Evolutionary conservation across 2,888 invertebrate genomes (phyloP).

Genomic region (Coelinius sp.): DNA sequence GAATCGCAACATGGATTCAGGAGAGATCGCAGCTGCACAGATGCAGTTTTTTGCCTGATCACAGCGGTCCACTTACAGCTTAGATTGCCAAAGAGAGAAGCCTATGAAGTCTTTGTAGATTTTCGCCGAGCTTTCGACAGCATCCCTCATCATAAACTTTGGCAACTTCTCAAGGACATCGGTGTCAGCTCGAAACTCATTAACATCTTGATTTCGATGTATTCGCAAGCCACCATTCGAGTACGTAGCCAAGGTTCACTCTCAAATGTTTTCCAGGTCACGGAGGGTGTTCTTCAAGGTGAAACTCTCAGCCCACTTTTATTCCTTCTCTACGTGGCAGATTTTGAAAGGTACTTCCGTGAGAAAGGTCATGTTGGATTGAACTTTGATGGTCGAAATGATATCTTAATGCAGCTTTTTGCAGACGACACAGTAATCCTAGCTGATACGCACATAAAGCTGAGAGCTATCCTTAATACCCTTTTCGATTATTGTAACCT

Average conservation of each 20-base stretch:
- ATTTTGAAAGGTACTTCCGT: background rate
- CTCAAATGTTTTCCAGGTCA: background rate
- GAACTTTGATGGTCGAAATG: background rate
- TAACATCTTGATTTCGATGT: background rate
- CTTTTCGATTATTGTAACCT: background rate
- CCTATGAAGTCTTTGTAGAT: background rate
- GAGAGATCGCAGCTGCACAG: background rate
- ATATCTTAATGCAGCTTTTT: background rate
- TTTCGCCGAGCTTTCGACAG: background rate
- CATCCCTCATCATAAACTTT: background rate
- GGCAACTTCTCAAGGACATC: background rate
- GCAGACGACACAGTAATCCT: background rate
- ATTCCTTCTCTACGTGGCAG: background rate
- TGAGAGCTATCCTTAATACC: background rate
- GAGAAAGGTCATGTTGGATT: background rate
- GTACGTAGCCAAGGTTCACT: too few species aligned
- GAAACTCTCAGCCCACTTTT: conserved; percentile 26
- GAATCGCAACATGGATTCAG: background rate
- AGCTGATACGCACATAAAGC: background rate
- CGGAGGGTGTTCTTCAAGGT: too few species aligned
- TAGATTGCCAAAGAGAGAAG: background rate
- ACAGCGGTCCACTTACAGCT: background rate
- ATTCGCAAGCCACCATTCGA: too few species aligned
- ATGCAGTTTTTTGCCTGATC: background rate
- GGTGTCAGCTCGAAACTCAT: background rate